Base-by-base conservation (phyloP, 2,797 vertebrate genomes). In the Lacerta bilineata region DNA sequence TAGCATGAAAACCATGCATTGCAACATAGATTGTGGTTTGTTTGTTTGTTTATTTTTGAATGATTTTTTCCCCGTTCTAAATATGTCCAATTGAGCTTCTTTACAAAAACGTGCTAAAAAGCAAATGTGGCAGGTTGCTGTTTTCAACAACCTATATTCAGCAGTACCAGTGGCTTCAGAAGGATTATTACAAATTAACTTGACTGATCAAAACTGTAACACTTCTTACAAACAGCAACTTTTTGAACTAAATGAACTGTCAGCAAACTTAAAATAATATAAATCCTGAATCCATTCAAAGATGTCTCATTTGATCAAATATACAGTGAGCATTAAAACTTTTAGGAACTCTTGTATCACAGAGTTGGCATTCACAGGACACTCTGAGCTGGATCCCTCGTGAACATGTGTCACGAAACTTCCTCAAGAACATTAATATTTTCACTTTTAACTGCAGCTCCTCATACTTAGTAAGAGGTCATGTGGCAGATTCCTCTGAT, bases 351-450 rank as follows among this genome's bases (percentile, higher is more conserved):
- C 92, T 83, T 85, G 85, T 83, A 94, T 94, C 90, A 93, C 85
- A 92, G 91, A 95, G 87, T 94, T 96, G 93, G 94, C 93, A 94
- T 94, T 96, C 93, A 92, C 92, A 90, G 5, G 18, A 93, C 87
- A 92, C 80, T 10, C 90, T 76, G 77, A 92, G 89, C 89, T 9
- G 33, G 39, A 17, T 39, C 1, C 18, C 13, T 15, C 55, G 36
- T 59, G 50, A 25, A 36, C 29, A 33, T 64, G 20, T 15, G 74
- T 2, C 11, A 46, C 25, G 29, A 6, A 74, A 11, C 2, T 61
- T 75, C 17, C 33, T 36, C n/a, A 41, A 84, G 61, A 23, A 64
- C 61, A 23, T 55, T 7, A 64, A 64, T 5, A 64, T 78, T 43
- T 46, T 17, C 41, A 46, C 11, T 68, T 86, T 46, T 20, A 78